phyloP scores from a whole-genome alignment of 2,797 vertebrate genomes.

The Syngnathus rostellatus region DNA sequence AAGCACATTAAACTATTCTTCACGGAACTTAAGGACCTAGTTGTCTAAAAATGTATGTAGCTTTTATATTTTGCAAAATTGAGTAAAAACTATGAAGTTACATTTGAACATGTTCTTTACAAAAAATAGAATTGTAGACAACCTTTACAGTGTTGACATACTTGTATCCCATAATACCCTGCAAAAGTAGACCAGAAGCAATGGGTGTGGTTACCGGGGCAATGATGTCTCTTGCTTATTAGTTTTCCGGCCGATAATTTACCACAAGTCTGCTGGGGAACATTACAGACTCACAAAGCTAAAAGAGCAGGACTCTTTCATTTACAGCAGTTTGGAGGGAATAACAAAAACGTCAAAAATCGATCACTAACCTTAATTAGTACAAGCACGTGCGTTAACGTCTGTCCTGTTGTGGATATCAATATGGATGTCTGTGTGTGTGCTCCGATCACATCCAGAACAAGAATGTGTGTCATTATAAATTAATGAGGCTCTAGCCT shows the following conservation, averaged over 20 bases:
- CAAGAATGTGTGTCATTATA: conserved; percentile 61
- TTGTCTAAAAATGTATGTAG: neutral
- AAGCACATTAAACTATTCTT: conserved; percentile 4
- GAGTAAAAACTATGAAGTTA: neutral
- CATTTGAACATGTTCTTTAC: neutral
- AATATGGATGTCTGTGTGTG: conserved; percentile 13
- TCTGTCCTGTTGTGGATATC: conserved; percentile 6
- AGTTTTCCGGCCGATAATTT: conserved; percentile 44
- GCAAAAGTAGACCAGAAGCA: conserved; percentile 6
- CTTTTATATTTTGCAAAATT: neutral
- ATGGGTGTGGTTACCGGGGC: conserved; percentile 34
- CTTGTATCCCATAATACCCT: conserved; percentile 6
- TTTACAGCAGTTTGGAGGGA: neutral
- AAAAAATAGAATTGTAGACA: neutral
- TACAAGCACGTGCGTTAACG: conserved; percentile 7
- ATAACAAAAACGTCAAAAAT: neutral
- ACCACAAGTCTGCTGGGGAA: conserved; percentile 31
- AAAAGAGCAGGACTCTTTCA: neutral
- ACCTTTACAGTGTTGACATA: neutral
- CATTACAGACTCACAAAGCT: conserved; percentile 28
- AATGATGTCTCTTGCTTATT: conserved; percentile 29
- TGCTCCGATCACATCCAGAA: conserved; percentile 50
- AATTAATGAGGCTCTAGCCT: conserved; percentile 65
- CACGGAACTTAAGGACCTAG: conserved; percentile 11
- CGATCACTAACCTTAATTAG: neutral